Evolutionary conservation across 2,888 invertebrate genomes (phyloP).

Genomic region (Matsumyia berberina): DNA sequence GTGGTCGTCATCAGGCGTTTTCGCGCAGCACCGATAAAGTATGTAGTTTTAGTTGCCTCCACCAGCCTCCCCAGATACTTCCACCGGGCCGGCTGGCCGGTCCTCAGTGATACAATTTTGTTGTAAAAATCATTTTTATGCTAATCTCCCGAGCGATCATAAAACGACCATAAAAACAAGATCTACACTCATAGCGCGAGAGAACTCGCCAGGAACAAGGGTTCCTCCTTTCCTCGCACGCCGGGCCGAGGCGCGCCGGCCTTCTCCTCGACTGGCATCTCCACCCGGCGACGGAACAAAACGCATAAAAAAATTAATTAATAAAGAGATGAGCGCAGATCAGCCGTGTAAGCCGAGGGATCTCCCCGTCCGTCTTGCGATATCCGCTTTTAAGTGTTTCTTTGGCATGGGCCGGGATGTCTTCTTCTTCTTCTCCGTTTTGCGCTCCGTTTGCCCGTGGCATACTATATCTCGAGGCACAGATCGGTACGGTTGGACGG

Average conservation of each 20-base stretch:
- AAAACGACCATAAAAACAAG: slow-evolving; percentile 66
- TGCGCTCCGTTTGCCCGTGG: not conserved
- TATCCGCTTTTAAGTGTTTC: slow-evolving; percentile 39
- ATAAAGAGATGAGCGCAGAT: slow-evolving; percentile 72
- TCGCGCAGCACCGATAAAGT: slow-evolving; percentile 41
- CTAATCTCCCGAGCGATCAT: slow-evolving; percentile 56
- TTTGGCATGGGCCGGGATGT: not conserved
- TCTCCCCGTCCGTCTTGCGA: slow-evolving; percentile 2
- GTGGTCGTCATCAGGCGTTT: slow-evolving; percentile 8
- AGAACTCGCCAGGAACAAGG: slow-evolving; percentile 32
- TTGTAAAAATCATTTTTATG: slow-evolving; percentile 65
- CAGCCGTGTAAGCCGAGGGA: slow-evolving; percentile 50
- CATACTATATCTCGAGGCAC: slow-evolving; percentile 36
- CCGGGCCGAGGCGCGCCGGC: no score
- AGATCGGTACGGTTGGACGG: slow-evolving; percentile 22
- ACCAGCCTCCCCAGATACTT: not conserved
- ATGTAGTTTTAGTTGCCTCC: slow-evolving; percentile 51
- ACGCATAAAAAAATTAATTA: slow-evolving; percentile 63
- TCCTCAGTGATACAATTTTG: slow-evolving; percentile 60
- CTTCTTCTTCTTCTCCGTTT: slow-evolving; percentile 4
- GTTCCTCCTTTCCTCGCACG: slow-evolving; percentile 16
- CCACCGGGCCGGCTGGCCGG: not conserved
- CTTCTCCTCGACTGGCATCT: slow-evolving; percentile 6
- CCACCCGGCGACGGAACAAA: slow-evolving; percentile 19
- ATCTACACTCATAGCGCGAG: slow-evolving; percentile 39